phyloP scores from a whole-genome alignment of 2,888 invertebrate species.

The Alsophila aescularia region DNA sequence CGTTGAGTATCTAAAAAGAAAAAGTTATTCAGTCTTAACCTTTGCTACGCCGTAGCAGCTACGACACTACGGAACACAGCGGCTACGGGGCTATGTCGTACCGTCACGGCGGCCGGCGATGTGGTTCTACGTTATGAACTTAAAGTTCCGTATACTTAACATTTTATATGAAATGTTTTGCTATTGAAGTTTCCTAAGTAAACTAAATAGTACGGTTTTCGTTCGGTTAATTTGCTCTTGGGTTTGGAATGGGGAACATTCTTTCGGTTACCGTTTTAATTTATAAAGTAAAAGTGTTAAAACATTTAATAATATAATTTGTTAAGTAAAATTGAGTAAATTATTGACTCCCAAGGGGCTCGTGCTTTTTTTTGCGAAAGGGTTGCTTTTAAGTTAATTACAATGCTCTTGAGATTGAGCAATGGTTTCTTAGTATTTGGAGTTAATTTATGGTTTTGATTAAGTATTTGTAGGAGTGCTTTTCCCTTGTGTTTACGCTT shows the following conservation, averaged over 20 bases:
- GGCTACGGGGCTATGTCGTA: neutral
- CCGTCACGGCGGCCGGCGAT: constrained; percentile 2
- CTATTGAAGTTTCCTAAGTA: constrained; percentile 5
- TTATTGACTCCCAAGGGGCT: constrained; percentile 20
- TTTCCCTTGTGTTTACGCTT: neutral
- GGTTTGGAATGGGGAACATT: neutral
- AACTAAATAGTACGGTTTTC: constrained; percentile 1
- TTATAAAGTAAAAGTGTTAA: constrained; percentile 1
- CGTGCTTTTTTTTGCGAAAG: constrained; percentile 11
- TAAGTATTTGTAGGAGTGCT: neutral
- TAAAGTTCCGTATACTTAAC: constrained; percentile 9
- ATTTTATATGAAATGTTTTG: constrained; percentile 7
- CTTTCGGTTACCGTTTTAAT: neutral
- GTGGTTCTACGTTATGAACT: constrained; percentile 29
- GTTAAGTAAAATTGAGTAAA: constrained; percentile 16
- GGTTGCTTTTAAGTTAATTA: constrained; percentile 65
- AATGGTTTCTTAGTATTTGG: constrained; percentile 35
- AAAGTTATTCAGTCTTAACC: constrained; percentile 37
- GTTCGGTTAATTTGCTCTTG: neutral
- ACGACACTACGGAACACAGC: neutral
- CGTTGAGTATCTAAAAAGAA: constrained; percentile 25
- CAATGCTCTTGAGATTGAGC: constrained; percentile 39
- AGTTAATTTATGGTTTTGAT: neutral
- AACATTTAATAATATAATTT: constrained; percentile 9
- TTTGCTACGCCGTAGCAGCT: constrained; percentile 35